Conservation (phyloP, 2,113 vertebrate species). For the Rhinichthys klamathensis region DNA sequence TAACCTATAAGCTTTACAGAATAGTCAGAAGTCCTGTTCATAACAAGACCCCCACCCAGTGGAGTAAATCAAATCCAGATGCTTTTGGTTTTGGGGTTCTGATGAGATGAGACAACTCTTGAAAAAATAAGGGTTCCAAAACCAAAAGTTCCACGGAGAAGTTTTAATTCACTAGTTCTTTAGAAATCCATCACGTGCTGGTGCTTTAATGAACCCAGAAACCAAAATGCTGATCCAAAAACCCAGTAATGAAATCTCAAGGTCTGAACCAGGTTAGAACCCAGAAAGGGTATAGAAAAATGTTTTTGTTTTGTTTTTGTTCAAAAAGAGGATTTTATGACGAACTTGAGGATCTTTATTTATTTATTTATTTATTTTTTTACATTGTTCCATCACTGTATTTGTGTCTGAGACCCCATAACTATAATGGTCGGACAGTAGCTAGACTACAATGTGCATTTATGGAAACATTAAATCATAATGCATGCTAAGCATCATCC, state of each 20-base stretch:
- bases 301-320: neutral
- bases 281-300: neutral
- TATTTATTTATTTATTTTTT: neutral
- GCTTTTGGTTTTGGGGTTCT: constrained; percentile 38
- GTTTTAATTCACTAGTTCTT: neutral
- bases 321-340: neutral
- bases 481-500: neutral
- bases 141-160: neutral
- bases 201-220: neutral
- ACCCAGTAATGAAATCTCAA: neutral
- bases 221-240: neutral
- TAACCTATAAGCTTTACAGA: neutral
- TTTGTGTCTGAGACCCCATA: neutral
- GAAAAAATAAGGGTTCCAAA: neutral
- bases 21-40: constrained; percentile 16
- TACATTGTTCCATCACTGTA: neutral
- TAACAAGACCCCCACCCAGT: constrained; percentile 30
- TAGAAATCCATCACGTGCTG: neutral
- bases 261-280: neutral
- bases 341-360: neutral
- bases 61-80: constrained; percentile 59
- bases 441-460: neutral
- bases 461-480: neutral
- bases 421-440: neutral
- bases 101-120: constrained; percentile 3